A percentile compares a stretch with the other conserved stretches of the same genome.
Evolutionary conservation across 1,140 invertebrate genomes (phyloP).

Genomic region (Drosophila pruinosa): DNA sequence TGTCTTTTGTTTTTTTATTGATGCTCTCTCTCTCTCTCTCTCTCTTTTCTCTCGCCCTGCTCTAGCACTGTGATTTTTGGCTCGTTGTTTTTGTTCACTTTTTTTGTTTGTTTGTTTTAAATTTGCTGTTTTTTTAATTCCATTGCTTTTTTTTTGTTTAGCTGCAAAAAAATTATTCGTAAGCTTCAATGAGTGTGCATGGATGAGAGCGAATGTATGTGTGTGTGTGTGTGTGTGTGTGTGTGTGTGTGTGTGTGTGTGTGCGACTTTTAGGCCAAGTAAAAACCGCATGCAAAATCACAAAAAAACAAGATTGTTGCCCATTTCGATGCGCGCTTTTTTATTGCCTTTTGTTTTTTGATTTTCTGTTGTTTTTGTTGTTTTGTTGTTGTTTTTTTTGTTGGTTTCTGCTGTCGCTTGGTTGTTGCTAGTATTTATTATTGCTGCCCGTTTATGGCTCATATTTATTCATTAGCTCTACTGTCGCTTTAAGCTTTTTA

Average conservation of each 20-base stretch:
- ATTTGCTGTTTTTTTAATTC: slow-evolving; percentile 29
- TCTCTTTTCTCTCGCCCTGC: not conserved
- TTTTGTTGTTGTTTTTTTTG: slow-evolving; percentile 32
- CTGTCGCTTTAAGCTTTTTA: slow-evolving; percentile 52
- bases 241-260: slow-evolving; percentile 1
- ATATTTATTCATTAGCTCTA: slow-evolving; percentile 76
- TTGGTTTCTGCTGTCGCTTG: slow-evolving; percentile 23
- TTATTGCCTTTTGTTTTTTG: slow-evolving; percentile 40
- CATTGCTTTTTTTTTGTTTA: slow-evolving; percentile 1
- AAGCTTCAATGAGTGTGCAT: not conserved
- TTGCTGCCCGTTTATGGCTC: slow-evolving; percentile 57
- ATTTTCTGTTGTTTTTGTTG: slow-evolving; percentile 22
- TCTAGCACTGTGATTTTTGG: not conserved
- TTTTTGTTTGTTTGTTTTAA: slow-evolving; percentile 30
- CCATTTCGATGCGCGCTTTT: slow-evolving; percentile 33
- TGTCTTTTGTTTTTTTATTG: too few species aligned
- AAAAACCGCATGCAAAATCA: slow-evolving; percentile 30
- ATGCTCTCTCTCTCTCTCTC: not conserved
- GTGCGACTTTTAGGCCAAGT: slow-evolving; percentile 33
- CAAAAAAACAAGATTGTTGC: slow-evolving; percentile 20
- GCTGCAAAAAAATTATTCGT: slow-evolving; percentile 38
- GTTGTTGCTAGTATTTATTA: slow-evolving; percentile 33
- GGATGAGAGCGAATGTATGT: not conserved
- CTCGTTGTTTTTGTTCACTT: not conserved
- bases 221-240: not conserved